A percentile compares a stretch with the other conserved stretches of the same genome.
phyloP scores from a whole-genome alignment of 2,888 invertebrate genomes.

The Drosophila mimica region DNA sequence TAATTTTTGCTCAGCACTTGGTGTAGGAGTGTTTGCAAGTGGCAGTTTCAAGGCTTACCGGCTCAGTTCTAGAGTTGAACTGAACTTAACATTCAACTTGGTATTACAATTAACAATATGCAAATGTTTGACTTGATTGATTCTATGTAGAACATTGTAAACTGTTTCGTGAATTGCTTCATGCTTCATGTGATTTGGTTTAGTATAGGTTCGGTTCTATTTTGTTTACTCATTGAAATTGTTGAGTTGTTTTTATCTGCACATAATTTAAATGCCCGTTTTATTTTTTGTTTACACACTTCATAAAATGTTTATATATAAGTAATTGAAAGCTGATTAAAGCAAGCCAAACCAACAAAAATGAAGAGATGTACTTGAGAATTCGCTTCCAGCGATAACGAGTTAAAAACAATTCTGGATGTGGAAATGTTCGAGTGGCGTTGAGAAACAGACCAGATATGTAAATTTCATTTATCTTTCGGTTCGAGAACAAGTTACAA shows the following conservation, averaged over 20 bases:
- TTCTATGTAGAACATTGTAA: constrained; percentile 22
- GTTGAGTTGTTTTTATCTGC: constrained; percentile 39
- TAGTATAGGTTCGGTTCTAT: constrained; percentile 37
- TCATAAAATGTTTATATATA: constrained; percentile 43
- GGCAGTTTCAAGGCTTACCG: constrained; percentile 57
- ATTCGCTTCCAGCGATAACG: constrained; percentile 39
- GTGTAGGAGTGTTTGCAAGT: constrained; percentile 58
- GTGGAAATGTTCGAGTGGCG: constrained; percentile 53
- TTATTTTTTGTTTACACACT: constrained; percentile 36
- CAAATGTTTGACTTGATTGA: constrained; percentile 17
- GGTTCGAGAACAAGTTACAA: constrained; percentile 9
- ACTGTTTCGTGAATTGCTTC: constrained; percentile 6
- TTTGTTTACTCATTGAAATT: constrained; percentile 36
- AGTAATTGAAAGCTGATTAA: constrained; percentile 61
- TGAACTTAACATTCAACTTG: constrained; percentile 66
- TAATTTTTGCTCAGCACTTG: constrained; percentile 19
- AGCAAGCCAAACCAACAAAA: constrained; percentile 15
- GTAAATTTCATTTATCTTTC: constrained; percentile 35
- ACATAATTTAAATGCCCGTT: constrained; percentile 36
- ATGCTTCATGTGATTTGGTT: constrained; percentile 26
- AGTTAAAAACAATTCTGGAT: constrained; percentile 21
- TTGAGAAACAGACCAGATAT: constrained; percentile 24
- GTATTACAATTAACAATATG: constrained; percentile 34
- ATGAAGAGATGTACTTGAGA: constrained; percentile 35
- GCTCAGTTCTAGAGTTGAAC: constrained; percentile 51